Evolutionary conservation across 1,140 invertebrate species (phyloP), one percentile per base, ranked within the genome.

Genomic region (Drosophila sulfurigaster): DNA sequence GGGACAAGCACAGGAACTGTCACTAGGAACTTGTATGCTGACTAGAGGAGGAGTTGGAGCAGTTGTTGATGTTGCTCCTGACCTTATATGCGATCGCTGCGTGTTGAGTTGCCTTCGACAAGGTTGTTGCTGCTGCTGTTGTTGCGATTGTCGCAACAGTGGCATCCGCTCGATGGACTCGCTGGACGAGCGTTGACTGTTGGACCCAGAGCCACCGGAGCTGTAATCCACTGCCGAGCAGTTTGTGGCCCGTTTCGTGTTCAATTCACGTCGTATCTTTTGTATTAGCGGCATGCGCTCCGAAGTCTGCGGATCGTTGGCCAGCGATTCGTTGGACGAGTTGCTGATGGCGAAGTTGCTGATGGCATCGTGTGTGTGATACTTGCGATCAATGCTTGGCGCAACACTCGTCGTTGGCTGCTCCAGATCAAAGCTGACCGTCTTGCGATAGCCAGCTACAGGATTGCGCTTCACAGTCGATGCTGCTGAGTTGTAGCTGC

Each of bases 361-460:
- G 60, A 92, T 92, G 28, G 91, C 91, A 57, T 92, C 91, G 38
- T 92, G 91, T 7, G 91, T 92, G 25, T 92, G 83, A 62, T 92
- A 92, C 56, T 92, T 91, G 7, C 91, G 77, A 67, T 92, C 91
- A n/a, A 89, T 86, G 48, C 75, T 67, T 11, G 63, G 35, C 43
- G 35, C 51, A 35, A 58, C 70, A 20, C 52, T 65, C 3, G 67
- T 38, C 15, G 71, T 13, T 1, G 71, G 64, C 20, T 92, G 89
- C 32, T 92, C 87, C 28, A 93, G 62, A 78, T 93, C 92, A 52
- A 93, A 93, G 52, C 92, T 93, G 6, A 93, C 92, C 1, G 92
- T 93, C 62, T 93, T 93, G 0, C 92, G 80, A 70, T 91, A 91
- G 28, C 80, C 77, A 5, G 70, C 75, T 6, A 59, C 75, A 16